Conservation (phyloP, 2,797 vertebrate species). For the Perodicticus potto region DNA sequence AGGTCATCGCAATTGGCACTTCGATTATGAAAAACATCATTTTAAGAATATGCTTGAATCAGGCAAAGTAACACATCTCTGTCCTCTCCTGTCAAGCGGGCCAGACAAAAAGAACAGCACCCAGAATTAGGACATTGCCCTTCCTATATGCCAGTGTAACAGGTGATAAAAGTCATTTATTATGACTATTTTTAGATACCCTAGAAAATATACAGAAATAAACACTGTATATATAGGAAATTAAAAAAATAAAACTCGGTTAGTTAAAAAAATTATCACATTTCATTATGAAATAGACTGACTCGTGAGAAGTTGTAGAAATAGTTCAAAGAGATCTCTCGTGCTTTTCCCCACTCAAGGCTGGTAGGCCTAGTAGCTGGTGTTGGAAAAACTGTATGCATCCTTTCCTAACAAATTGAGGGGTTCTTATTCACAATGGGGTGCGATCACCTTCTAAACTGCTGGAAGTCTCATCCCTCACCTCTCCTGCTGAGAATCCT, state of each 20-base stretch:
- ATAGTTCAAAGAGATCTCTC: no score
- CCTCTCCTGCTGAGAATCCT: neutral
- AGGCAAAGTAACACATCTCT: conserved; percentile 83
- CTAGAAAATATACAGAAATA: neutral
- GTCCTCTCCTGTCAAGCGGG: conserved; percentile 63
- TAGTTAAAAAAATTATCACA: neutral
- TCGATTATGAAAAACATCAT: conserved; percentile 87
- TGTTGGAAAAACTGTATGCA: neutral
- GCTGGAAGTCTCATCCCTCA: neutral
- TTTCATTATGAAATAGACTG: conserved; percentile 3
- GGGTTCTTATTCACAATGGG: neutral
- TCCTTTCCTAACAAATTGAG: neutral
- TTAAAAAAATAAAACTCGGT: neutral
- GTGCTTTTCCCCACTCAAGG: neutral
- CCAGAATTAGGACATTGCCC: neutral
- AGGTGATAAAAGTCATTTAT: neutral
- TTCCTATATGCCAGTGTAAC: neutral
- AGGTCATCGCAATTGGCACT: conserved; percentile 82
- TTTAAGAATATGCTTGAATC: conserved; percentile 83
- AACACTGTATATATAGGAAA: neutral
- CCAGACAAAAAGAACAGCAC: conserved; percentile 79
- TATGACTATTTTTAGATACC: neutral
- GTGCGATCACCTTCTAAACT: neutral
- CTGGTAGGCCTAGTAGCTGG: neutral
- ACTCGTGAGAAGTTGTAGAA: neutral